Evolutionary conservation across 1,140 invertebrate species (phyloP), one percentile per base, ranked within the genome.

Genomic region (Plectrocnemia conspersa): DNA sequence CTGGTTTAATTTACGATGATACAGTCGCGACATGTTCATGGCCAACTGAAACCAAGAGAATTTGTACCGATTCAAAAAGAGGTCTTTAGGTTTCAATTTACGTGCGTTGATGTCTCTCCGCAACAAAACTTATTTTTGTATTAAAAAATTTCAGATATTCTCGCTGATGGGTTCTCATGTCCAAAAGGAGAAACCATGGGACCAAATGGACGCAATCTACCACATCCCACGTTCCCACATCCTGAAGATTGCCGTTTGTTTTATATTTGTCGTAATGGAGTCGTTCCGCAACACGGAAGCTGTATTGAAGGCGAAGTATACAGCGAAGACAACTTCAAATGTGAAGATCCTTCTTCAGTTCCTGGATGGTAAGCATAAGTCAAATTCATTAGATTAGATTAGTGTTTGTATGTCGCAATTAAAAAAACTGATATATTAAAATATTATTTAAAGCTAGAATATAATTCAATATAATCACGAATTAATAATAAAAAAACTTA

Each of bases 161-260:
- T 89, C 11, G 80, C 85, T 25, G 86, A 89, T 61, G 85, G 86
- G 4, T 91, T 91, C 70, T 75, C 79, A 1, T 91, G 89, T 62
- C 89, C 89, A 0, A 78, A 83, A 18, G 83, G 79, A 1, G 83
- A 87, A 54, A 77, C 82, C 1, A 66, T 79, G 24, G 84, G 84
- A 3, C 82, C 82, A 5, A 83, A 82, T 50, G 85, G 85, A 11
- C 76, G 84, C 46, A 76, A 79, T 7, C 70, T 88, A 1, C 86
- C 86, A 1, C 86, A 91, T 68, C 86, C 88, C 0, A 88, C 86
- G 0, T 90, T 86, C 72, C 79, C 87, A 2, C 85, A 90, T 70
- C 82, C 86, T 0, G 84, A 86, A 25, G 88, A 92, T 66, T 92
- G 89, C 65, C 82, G 85, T 59, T 89, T 87, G 64, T 90, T 90